Evolutionary conservation across 2,888 invertebrate genomes (phyloP).

Genomic region (Minunthozetes semirufus): DNA sequence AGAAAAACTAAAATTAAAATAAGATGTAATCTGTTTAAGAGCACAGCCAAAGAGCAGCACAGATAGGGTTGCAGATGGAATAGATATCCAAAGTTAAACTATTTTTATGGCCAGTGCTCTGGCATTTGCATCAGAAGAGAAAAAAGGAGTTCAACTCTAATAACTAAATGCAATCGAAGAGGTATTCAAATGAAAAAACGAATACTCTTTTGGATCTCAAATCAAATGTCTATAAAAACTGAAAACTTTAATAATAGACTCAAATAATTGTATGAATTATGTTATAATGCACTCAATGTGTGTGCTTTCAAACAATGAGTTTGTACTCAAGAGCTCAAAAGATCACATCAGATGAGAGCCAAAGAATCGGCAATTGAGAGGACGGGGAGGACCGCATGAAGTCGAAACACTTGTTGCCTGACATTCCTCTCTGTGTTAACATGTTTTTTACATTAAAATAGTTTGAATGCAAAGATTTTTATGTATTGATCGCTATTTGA

Average conservation of each 20-base stretch:
- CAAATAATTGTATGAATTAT: not conserved
- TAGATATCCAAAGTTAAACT: not conserved
- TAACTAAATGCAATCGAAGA: not conserved
- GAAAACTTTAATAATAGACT: not conserved
- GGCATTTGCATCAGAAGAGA: not conserved
- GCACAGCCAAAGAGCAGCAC: not conserved
- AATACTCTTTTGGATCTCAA: not conserved
- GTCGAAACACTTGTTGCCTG: constrained; percentile 8
- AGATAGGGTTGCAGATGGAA: not conserved
- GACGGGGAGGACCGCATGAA: not conserved
- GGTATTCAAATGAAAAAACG: not conserved
- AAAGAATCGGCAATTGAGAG: not conserved
- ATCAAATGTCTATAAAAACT: not conserved
- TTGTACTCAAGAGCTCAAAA: no score
- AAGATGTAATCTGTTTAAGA: not conserved
- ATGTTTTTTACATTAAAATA: not conserved
- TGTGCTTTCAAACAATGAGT: no score
- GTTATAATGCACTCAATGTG: not conserved
- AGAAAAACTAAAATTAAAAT: not conserved
- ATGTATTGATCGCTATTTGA: not conserved
- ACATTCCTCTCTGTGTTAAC: constrained; percentile 3
- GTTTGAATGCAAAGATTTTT: not conserved
- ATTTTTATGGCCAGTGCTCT: not conserved
- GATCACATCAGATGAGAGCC: no score
- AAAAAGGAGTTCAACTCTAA: not conserved